phyloP scores from a whole-genome alignment of 2,113 vertebrate species.

The Sinocyclocheilus maitianheensis region DNA sequence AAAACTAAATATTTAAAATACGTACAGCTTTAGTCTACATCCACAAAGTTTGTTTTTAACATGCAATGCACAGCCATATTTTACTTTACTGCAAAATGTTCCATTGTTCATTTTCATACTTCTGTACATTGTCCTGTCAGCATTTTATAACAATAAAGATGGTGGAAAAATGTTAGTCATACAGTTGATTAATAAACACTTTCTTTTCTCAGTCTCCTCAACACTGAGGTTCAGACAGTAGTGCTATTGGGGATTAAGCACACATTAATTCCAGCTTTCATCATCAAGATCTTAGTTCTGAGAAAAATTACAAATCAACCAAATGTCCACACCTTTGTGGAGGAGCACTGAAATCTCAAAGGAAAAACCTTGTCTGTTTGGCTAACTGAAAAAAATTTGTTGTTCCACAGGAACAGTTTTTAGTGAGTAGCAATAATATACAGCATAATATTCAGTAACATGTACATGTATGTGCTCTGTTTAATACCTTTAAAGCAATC shows the following conservation, averaged over 20 bases:
- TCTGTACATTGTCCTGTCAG: not conserved
- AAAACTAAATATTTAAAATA: conserved; percentile 48
- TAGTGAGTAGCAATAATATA: not conserved
- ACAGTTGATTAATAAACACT: not conserved
- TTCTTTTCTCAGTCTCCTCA: not conserved
- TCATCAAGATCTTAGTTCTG: not conserved
- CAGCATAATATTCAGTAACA: conserved; percentile 4
- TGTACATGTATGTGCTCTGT: not conserved
- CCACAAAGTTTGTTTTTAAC: conserved; percentile 11
- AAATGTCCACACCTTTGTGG: not conserved
- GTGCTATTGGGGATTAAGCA: not conserved
- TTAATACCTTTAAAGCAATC: not conserved
- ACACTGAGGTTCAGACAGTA: not conserved
- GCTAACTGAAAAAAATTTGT: not conserved
- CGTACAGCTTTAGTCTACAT: conserved; percentile 49
- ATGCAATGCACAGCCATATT: conserved; percentile 9
- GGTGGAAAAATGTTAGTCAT: not conserved
- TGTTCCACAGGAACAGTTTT: conserved; percentile 18
- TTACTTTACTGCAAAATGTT: not conserved
- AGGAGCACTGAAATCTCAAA: not conserved
- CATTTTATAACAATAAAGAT: not conserved
- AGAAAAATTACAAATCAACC: not conserved
- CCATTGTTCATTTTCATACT: not conserved
- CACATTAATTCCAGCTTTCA: not conserved
- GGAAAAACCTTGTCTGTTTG: not conserved